Evolutionary conservation across 2,113 vertebrate genomes (phyloP).

Genomic region (Melozone crissalis): DNA sequence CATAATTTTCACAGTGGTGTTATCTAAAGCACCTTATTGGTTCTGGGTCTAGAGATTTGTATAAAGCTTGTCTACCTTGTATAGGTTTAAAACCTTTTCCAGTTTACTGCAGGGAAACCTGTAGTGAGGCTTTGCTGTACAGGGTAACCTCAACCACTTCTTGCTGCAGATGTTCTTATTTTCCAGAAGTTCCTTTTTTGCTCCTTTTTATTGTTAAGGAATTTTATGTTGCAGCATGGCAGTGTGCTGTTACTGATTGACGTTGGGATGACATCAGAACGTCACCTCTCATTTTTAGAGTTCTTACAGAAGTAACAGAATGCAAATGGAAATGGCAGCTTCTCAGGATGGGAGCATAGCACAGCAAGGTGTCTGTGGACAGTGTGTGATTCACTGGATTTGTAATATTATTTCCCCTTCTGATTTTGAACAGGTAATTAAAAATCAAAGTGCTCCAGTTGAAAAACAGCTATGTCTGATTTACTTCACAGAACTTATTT

Average conservation of each 20-base stretch:
- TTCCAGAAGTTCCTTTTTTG: not conserved
- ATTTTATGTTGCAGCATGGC: not conserved
- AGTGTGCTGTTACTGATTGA: not conserved
- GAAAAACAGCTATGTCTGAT: not conserved
- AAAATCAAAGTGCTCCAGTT: not conserved
- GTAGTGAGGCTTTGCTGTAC: not conserved
- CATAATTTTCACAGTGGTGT: not conserved
- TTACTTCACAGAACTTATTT: not conserved
- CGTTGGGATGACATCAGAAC: not conserved
- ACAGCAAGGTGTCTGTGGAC: not conserved
- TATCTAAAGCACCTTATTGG: not conserved
- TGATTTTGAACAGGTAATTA: not conserved
- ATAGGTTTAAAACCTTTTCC: not conserved
- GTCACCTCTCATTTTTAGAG: not conserved
- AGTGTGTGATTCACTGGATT: not conserved
- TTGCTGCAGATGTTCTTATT: not conserved
- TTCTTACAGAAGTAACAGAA: not conserved
- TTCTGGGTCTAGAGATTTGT: not conserved
- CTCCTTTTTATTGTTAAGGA: not conserved
- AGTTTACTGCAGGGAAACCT: not conserved
- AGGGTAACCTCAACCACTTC: not conserved
- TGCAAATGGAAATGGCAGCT: not conserved
- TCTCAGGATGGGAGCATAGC: not conserved
- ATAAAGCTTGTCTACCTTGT: not conserved
- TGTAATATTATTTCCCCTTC: not conserved